Conservation (phyloP, 2,888 invertebrate genomes). For the Temnothorax rugatulus region DNA sequence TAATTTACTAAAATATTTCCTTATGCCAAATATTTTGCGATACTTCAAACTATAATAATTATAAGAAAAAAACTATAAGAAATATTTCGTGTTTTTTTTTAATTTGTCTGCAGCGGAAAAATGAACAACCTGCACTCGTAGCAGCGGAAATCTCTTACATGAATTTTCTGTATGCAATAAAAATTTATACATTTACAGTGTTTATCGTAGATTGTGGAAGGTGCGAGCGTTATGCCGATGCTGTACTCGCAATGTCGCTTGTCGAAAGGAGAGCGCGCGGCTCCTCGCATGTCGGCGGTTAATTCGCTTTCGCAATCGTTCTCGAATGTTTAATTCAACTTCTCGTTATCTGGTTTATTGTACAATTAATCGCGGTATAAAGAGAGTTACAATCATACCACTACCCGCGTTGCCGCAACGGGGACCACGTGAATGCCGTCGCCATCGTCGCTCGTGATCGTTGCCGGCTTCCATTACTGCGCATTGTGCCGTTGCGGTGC, state of each 20-base stretch:
- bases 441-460: constrained; percentile 59
- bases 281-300: not conserved
- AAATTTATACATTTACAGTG: not conserved
- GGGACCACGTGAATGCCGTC: constrained; percentile 55
- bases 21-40: not conserved
- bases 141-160: not conserved
- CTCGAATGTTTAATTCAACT: constrained; percentile 62
- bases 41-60: not conserved
- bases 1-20: not conserved
- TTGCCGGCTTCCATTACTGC: constrained; percentile 60
- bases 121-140: not conserved
- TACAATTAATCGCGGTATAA: constrained; percentile 67
- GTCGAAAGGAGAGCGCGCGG: constrained; percentile 24
- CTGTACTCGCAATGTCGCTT: constrained; percentile 9
- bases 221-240: not conserved
- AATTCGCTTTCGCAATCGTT: constrained; percentile 41
- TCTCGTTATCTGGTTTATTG: constrained; percentile 66
- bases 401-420: constrained; percentile 64
- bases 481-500: constrained; percentile 38
- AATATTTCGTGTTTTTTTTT: not conserved
- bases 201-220: not conserved
- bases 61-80: not conserved
- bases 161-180: not conserved
- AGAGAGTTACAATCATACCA: constrained; percentile 63
- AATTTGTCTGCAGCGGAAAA: not conserved